Evolutionary conservation across 1,140 invertebrate genomes (phyloP), one percentile per base, ranked within the genome.

Genomic region (Proctacanthus coquilletti): DNA sequence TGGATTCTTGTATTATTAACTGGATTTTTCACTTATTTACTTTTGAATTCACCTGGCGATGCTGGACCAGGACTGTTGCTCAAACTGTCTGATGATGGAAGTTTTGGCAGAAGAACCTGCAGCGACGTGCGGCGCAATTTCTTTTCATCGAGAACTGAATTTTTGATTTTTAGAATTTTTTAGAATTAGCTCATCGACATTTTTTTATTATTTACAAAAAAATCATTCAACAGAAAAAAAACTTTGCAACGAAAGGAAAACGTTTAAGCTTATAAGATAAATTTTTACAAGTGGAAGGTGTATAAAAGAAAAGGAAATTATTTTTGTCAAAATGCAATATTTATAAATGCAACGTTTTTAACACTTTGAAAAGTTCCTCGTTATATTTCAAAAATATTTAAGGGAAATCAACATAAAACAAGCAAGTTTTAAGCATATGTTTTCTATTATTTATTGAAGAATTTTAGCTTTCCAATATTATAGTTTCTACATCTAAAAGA

Each of bases 21-120:
- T 29, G n/a, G 6, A 8, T 8, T 25, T 25, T 8, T 25, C n/a
- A 8, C 6, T 25, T 25, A 25, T 25, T n/a, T 20, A 21, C 23
- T 25, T 21, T 39, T 18, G 18, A 10, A 21, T 39, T 57, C 60
- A 67, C 64, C 64, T 61, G 65, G 64, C 48, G 63, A 65, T 49
- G 60, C 58, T 45, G 64, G 63, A 51, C 60, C 57, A 41, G 64
- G 64, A 48, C 64, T 68, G 51, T 64, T 65, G 51, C 53, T 65
- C 43, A 68, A 55, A 44, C 64, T 67, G 49, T 68, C 65, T 46
- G 50, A 63, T 39, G 65, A 68, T 37, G 63, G 62, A 41, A 65
- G 54, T 60, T 66, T 68, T 39, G 64, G 59, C 44, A 65, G 46
- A 23, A 64, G 56, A 35, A 59, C 51, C 51, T 57, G 55, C 30